Evolutionary conservation across 2,797 vertebrate genomes (phyloP).

Genomic region (Spheniscus humboldti): DNA sequence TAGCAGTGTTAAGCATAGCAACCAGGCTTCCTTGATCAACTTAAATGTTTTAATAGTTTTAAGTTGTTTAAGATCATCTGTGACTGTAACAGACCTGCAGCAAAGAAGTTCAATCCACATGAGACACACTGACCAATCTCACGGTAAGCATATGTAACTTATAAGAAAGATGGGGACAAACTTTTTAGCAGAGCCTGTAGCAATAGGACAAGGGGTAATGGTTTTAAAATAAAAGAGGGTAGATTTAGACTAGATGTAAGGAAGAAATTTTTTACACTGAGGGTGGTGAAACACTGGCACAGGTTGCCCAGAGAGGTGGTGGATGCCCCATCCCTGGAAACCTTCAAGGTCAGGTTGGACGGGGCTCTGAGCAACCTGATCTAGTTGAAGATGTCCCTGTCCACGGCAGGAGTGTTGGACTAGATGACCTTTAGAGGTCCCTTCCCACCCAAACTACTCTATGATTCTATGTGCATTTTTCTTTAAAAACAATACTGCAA

Average conservation of each 20-base stretch:
- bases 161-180: background rate
- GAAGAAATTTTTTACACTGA: background rate
- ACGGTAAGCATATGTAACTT: fast-evolving
- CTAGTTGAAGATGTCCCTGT: background rate
- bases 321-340: background rate
- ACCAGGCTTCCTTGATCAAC: background rate
- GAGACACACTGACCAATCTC: background rate
- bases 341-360: background rate
- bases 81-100: background rate
- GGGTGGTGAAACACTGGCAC: background rate
- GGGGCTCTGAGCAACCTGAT: background rate
- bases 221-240: background rate
- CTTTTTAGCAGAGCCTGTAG: background rate
- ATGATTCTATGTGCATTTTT: background rate
- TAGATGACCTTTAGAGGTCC: background rate
- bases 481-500: background rate
- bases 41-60: background rate
- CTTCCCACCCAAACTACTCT: background rate
- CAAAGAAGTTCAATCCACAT: background rate
- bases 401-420: background rate
- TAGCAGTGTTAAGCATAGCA: background rate
- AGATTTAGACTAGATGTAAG: background rate
- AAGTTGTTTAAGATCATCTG: background rate
- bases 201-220: background rate
- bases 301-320: background rate